Base-by-base conservation (phyloP, 2,888 invertebrate species). In the Mesopsocus fuscifrons region DNA sequence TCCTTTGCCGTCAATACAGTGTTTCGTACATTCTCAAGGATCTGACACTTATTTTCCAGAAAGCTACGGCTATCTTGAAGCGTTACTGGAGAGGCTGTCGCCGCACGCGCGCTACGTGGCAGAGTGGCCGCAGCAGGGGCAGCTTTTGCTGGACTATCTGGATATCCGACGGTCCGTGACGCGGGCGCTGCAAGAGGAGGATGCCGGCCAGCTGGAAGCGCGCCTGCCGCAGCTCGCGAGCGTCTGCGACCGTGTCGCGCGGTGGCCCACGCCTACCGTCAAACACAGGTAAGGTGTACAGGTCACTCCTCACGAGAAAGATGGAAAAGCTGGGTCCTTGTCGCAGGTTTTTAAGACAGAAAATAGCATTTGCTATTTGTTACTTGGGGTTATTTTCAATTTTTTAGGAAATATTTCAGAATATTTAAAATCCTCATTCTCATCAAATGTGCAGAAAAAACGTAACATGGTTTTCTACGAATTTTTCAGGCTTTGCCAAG, bases 71-170 rank as follows among this genome's bases (percentile, higher is more conserved):
- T 76, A 75, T 48, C 60, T 84, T 50, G 64, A 69, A 21, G 60
- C 65, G 1, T 59, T 78, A 23, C 55, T 85, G 44, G 67, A 64
- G 26, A 68, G 72, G 48, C 61, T 84, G 55, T 66, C 69, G 48
- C 64, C 64, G 22, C 62, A 59, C 32, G 58, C 63, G 5, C 63
- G 67, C 41, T 64, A 68, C 41, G 71, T 84, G 31, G 69, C 71
- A 50, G 76, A 77, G 49, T 85, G 85, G 85, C 61, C 67, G 44
- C 64, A 63, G 48, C 79, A 79, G 45, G 85, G 84, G 0, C 71
- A 73, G 51, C 72, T 84, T 23, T 65, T 78, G 32, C 64, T 77
- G 52, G 76, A 78, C 52, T 87, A 79, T 52, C 67, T 83, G 50
- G 69, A 70, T 23, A 70, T 83, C 2, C 72, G 69, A 34, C 65